phyloP scores from a whole-genome alignment of 2,797 vertebrate species.

The Rhabdomys pumilio region DNA sequence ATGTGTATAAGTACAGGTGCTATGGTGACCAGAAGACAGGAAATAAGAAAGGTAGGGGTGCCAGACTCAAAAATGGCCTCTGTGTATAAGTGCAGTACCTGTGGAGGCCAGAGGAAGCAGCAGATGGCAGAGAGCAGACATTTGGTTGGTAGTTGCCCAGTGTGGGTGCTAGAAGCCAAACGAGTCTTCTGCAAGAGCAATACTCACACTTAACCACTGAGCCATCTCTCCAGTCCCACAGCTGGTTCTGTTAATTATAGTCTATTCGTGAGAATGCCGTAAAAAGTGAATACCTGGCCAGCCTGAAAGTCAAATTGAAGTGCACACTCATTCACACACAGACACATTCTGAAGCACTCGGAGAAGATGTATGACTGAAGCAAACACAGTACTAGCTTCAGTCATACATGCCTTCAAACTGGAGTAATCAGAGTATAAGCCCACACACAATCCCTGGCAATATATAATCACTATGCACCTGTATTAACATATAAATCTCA shows the following conservation, averaged over 20 bases:
- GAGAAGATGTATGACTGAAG: background rate
- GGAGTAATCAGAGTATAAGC: background rate
- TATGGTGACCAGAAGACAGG: slow-evolving; percentile 56
- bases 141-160: background rate
- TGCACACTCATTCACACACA: background rate
- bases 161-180: background rate
- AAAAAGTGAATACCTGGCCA: background rate
- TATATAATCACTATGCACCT: background rate
- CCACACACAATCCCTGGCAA: background rate
- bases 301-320: background rate
- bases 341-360: background rate
- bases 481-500: background rate
- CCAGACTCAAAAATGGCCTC: slow-evolving; percentile 53
- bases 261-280: background rate
- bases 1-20: background rate
- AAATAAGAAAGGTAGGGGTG: slow-evolving; percentile 73
- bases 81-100: background rate
- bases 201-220: background rate
- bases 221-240: background rate
- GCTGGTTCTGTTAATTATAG: background rate
- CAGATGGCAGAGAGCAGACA: background rate
- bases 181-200: background rate
- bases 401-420: background rate
- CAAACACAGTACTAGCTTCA: too few species aligned
- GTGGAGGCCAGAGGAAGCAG: background rate